Percentiles rank a stretch among this genome's conserved stretches.
phyloP scores from a whole-genome alignment of 2,888 invertebrate genomes.

The Xylophagus ater region DNA sequence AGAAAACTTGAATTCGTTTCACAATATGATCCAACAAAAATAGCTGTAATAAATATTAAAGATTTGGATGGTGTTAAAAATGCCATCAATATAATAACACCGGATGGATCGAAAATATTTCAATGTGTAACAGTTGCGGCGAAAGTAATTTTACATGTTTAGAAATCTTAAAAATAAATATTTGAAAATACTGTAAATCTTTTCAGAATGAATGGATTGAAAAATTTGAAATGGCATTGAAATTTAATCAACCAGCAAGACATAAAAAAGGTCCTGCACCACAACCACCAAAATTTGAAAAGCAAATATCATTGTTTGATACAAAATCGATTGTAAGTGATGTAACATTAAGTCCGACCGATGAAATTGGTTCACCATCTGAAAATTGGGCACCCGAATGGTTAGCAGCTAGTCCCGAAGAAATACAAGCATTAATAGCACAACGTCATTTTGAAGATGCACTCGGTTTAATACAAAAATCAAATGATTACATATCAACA shows the following conservation, averaged over 20 bases:
- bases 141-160: constrained; percentile 28
- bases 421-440: constrained; percentile 88
- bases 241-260: constrained; percentile 58
- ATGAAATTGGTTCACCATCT: constrained; percentile 22
- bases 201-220: constrained; percentile 83
- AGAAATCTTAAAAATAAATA: constrained; percentile 6
- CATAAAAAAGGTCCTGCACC: constrained; percentile 44
- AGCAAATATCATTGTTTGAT: constrained; percentile 21
- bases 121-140: constrained; percentile 70
- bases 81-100: constrained; percentile 88
- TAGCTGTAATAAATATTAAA: constrained; percentile 88
- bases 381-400: constrained; percentile 58
- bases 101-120: constrained; percentile 85
- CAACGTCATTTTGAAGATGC: constrained; percentile 94
- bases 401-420: constrained; percentile 84
- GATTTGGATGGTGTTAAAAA: constrained; percentile 83
- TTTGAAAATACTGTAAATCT: too few species aligned
- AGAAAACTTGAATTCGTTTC: constrained; percentile 36
- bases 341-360: constrained; percentile 25
- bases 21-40: constrained; percentile 51
- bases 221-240: constrained; percentile 82
- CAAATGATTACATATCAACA: constrained; percentile 43
- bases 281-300: constrained; percentile 28
- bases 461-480: constrained; percentile 64
- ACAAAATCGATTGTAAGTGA: constrained; percentile 24